These are phyloP conservation scores for Semnornis frantzii DNA, from an alignment of 2,113 vertebrate species.

Conservation along the genomic window DNA sequence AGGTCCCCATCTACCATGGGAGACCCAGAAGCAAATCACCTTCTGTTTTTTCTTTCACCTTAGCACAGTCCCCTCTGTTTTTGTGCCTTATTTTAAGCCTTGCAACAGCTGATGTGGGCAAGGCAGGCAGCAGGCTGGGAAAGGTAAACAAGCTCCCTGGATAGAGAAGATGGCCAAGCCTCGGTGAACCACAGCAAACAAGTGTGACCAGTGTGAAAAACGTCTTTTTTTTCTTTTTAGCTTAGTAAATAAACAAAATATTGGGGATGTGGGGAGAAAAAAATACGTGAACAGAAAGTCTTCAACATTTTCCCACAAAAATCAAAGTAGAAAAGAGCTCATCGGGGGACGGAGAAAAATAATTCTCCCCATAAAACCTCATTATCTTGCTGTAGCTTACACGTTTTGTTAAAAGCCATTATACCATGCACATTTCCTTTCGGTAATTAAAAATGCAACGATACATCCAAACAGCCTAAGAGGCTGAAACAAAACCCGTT, in stretches of 20 bases:
- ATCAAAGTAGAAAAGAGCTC: not conserved
- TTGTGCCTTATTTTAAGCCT: not conserved
- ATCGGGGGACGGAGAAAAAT: not conserved
- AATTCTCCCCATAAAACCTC: not conserved
- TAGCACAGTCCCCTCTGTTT: not conserved
- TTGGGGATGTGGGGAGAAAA: accelerated
- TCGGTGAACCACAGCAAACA: not conserved
- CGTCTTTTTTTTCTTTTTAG: not conserved
- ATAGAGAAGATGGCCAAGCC: not conserved
- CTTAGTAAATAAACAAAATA: not conserved
- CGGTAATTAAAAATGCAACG: not conserved
- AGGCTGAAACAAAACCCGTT: not conserved
- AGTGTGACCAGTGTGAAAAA: not conserved
- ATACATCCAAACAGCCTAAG: not conserved
- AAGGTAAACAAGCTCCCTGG: not conserved
- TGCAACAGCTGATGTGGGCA: not conserved
- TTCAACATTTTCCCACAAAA: not conserved
- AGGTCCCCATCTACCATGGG: accelerated
- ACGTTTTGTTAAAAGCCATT: not conserved
- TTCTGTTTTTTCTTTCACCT: not conserved
- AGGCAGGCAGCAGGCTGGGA: not conserved
- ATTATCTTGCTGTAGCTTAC: not conserved
- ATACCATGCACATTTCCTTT: not conserved
- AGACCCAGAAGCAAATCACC: not conserved
- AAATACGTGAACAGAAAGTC: not conserved